Conservation (phyloP, 2,888 invertebrate genomes). For the Epirrhoe tristata region DNA sequence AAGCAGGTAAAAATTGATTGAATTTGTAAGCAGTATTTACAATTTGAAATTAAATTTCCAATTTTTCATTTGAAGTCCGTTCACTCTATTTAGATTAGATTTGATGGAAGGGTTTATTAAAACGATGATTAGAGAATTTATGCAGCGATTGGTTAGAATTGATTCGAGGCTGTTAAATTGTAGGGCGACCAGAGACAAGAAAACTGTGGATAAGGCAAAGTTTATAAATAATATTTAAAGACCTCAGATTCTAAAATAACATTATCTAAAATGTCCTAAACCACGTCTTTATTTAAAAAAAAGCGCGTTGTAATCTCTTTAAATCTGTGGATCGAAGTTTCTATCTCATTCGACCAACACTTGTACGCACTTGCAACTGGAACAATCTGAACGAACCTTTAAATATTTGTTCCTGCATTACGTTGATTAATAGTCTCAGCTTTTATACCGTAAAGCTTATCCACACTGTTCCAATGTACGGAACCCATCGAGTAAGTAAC, state of each 20-base stretch:
- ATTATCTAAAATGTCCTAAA: too few relatives aligned
- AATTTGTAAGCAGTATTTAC: neutral
- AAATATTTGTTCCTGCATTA: conserved; percentile 15
- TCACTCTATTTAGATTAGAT: conserved; percentile 30
- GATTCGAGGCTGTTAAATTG: conserved; percentile 51
- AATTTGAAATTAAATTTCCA: neutral
- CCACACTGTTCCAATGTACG: conserved; percentile 39
- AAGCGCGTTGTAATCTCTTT: too few relatives aligned
- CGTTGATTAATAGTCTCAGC: conserved; percentile 8
- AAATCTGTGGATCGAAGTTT: too few relatives aligned
- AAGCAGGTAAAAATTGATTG: conserved; percentile 3
- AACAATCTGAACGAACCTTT: neutral
- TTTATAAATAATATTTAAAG: too few relatives aligned
- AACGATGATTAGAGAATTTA: conserved; percentile 39
- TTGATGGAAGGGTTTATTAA: conserved; percentile 38
- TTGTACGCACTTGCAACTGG: neutral
- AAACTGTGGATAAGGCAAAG: conserved; percentile 32
- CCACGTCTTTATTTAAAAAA: too few relatives aligned
- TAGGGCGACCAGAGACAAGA: conserved; percentile 6
- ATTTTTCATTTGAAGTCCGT: conserved; percentile 5
- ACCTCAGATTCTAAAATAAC: too few relatives aligned
- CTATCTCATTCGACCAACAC: neutral
- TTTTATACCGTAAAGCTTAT: conserved; percentile 26
- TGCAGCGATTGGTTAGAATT: conserved; percentile 55
- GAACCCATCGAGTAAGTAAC: conserved; percentile 49